Evolutionary conservation across 1,140 invertebrate species (phyloP), one percentile per base, ranked within the genome.

Genomic region (Drosophila asahinai): DNA sequence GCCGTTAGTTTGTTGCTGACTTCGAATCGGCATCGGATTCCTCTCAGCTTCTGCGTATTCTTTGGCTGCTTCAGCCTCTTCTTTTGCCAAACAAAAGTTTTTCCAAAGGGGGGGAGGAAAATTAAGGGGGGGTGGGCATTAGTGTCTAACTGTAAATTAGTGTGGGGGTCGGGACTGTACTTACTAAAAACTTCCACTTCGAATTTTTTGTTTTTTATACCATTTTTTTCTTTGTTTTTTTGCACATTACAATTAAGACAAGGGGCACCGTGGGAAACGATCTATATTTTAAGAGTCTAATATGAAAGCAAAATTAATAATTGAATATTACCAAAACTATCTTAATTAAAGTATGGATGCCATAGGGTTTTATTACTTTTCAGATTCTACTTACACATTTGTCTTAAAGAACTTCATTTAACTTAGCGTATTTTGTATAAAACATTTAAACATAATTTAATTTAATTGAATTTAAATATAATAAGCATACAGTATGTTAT

Each of bases 131-230:
- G 36, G 27, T 15, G 25, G 40, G 15, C 55, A 47, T 78, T 61
- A 66, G 61, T 61, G 51, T 58, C 43, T 65, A 48, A 74, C 68
- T 71, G 62, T 65, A 63, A 42, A 40, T 75, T 68, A 74, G 65
- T 68, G 55, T 64, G 57, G 54, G 51, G 47, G 45, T 40, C 15
- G 27, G 33, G 62, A 89, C 84, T 87, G 83, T 87, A 87, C 80
- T 83, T 83, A 60, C 42, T 58, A 71, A 63, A 79, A 68, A 71
- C 82, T 83, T 89, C 77, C 72, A 83, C 33, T 89, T 90, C 74
- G 64, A 79, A 84, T 84, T 90, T 77, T 84, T 84, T 81, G 70
- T 61, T 73, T 72, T 73, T 73, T 72, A 43, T 33, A 72, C 65
- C 67, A 57, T 80, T 76, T 76, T 77, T 72, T 67, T 54, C 61